Evolutionary conservation across 2,113 vertebrate genomes (phyloP).

Genomic region (Solea senegalensis): DNA sequence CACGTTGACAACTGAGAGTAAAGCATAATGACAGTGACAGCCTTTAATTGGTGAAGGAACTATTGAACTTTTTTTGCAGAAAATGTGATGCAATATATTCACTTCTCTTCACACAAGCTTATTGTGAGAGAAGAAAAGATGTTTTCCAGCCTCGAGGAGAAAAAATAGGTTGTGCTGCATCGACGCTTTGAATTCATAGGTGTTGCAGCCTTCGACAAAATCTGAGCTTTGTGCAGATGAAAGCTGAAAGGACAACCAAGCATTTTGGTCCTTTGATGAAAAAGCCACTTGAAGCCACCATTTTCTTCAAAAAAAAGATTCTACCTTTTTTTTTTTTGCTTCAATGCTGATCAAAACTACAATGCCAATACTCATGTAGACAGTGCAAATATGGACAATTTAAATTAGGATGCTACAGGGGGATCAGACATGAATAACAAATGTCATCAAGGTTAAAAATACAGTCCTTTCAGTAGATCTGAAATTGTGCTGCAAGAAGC

Average conservation of each 20-base stretch:
- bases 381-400: conserved; percentile 31
- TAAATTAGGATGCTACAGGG: conserved; percentile 3
- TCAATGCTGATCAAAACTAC: background rate
- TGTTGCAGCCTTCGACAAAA: conserved; percentile 32
- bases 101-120: background rate
- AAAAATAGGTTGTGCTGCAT: conserved; percentile 27
- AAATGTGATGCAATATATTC: conserved; percentile 23
- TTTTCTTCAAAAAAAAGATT: background rate
- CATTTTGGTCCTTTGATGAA: conserved; percentile 40
- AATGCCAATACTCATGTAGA: conserved; percentile 3
- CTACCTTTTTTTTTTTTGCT: background rate
- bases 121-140: conserved; percentile 10
- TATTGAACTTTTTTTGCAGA: background rate
- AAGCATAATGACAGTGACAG: conserved; percentile 2
- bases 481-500: conserved; percentile 31
- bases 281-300: conserved; percentile 39
- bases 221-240: conserved; percentile 18
- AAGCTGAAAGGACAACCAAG: conserved; percentile 34
- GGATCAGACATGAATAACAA: conserved; percentile 24
- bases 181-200: conserved; percentile 40
- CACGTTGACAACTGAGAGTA: conserved; percentile 8
- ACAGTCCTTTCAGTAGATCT: conserved; percentile 40
- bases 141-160: conserved; percentile 12
- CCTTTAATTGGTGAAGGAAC: conserved; percentile 14
- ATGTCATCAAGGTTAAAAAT: conserved; percentile 11